phyloP scores from a whole-genome alignment of 2,797 vertebrate species.

The Megalops cyprinoides region DNA sequence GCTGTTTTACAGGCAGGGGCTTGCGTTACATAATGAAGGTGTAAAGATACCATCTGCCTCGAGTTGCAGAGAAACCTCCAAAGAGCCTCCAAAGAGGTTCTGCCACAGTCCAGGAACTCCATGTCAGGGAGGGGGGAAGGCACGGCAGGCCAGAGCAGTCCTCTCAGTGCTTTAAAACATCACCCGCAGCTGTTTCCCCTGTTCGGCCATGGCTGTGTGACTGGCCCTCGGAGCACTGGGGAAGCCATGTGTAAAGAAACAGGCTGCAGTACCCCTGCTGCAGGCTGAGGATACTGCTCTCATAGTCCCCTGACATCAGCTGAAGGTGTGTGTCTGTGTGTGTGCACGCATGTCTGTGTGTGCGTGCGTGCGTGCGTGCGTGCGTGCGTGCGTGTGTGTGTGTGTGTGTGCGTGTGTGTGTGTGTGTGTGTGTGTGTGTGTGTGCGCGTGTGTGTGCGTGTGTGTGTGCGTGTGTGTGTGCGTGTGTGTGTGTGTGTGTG shows the following conservation, averaged over 20 bases:
- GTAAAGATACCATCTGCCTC: not conserved
- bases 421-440: too few relatives aligned
- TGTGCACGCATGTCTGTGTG: too few relatives aligned
- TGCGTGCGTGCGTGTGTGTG: too few relatives aligned
- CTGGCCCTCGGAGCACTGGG: slow-evolving; percentile 25
- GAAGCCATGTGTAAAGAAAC: not conserved
- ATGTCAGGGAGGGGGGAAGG: not conserved
- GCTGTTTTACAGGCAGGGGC: not conserved
- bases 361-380: too few relatives aligned
- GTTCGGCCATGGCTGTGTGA: slow-evolving; percentile 38
- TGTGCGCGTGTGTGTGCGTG: too few relatives aligned
- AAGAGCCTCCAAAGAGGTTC: slow-evolving; percentile 30
- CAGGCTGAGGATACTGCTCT: slow-evolving; percentile 24
- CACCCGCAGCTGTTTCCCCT: slow-evolving; percentile 30
- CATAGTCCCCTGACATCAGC: slow-evolving; percentile 10
- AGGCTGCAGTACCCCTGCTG: not conserved
- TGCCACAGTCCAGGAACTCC: not conserved
- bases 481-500: too few relatives aligned
- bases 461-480: too few relatives aligned
- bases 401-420: too few relatives aligned
- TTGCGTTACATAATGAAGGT: not conserved
- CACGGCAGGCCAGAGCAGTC: not conserved
- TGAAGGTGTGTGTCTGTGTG: too few relatives aligned
- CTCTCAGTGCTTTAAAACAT: not conserved
- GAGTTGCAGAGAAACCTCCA: slow-evolving; percentile 16